Base-by-base conservation (phyloP, 2,888 invertebrate species). In the Aphrophora alni region DNA sequence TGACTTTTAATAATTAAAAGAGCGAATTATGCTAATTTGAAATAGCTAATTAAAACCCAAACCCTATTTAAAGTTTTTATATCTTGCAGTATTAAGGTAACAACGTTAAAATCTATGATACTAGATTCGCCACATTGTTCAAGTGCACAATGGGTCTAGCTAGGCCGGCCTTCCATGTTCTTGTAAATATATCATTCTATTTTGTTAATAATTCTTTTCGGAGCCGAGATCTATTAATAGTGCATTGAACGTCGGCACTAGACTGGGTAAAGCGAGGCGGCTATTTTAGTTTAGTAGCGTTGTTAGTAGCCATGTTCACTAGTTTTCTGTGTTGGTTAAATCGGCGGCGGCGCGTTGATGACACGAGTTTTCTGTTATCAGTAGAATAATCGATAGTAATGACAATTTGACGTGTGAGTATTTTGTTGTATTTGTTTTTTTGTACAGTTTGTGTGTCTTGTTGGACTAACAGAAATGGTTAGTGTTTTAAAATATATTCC, bases 141-240 rank as follows among this genome's bases (percentile, higher is more conserved):
- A 44, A 4, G 2, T 44, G 44, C 17, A 59, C 59, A 59, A 59
- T 59, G 21, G 3, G 59, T 59, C 44, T 14, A 21, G 21, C 21
- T 59, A 59, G 59, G 59, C 21, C 21, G 2, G 59, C 10, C 59
- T 59, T 59, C 59, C 21, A 59, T 59, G 59, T 59, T 59, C 21
- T 21, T 59, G 59, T 59, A 59, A 59, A 59, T 59, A 59, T 59
- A 59, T 21, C 59, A 21, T 21, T 59, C 59, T 59, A 59, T 59
- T 59, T 59, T 59, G 59, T 59, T 59, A 59, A 59, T 59, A 21
- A 59, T 59, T 59, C 59, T 59, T 59, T 59, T 59, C 59, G 59
- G 59, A 59, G 59, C 21, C 59, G 21, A 59, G 59, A 44, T 59
- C 59, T 59, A 59, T 59, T 59, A 21, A 59, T 59, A 59, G 59